A percentile compares a stretch with the other conserved stretches of the same genome.
Evolutionary conservation across 2,888 invertebrate genomes (phyloP).

Genomic region (Argyresthia goedartella): DNA sequence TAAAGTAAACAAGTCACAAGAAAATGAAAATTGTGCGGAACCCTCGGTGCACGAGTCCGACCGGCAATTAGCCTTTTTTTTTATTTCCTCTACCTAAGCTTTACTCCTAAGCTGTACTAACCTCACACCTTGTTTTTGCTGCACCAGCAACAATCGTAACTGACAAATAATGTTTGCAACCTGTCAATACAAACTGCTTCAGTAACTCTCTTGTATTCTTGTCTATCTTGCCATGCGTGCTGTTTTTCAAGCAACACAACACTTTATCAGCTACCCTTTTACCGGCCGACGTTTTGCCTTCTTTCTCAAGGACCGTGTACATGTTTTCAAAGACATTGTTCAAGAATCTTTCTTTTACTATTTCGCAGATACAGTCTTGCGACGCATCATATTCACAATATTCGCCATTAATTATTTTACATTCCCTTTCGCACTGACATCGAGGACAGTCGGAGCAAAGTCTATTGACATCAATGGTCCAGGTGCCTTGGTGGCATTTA

Average conservation of each 20-base stretch:
- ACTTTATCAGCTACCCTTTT: constrained; percentile 41
- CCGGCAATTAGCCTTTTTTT: too few relatives aligned
- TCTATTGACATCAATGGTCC: constrained; percentile 36
- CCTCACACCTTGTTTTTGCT: constrained; percentile 60
- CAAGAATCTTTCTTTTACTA: constrained; percentile 42
- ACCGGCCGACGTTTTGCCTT: constrained; percentile 32
- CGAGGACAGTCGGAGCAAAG: constrained; percentile 49
- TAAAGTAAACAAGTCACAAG: too few relatives aligned
- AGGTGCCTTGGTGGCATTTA: constrained; percentile 37
- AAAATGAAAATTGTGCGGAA: too few relatives aligned
- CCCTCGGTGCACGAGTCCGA: too few relatives aligned
- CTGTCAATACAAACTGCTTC: constrained; percentile 43
- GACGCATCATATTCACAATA: background rate
- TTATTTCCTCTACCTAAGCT: too few relatives aligned
- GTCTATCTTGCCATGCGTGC: constrained; percentile 51
- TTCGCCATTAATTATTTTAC: constrained; percentile 20
- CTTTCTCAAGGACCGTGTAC: constrained; percentile 44
- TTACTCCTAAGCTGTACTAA: constrained; percentile 12
- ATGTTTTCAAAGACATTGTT: constrained; percentile 60
- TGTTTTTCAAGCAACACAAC: constrained; percentile 33
- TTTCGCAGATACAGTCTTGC: constrained; percentile 46
- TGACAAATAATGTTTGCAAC: constrained; percentile 49
- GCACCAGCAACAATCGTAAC: constrained; percentile 57
- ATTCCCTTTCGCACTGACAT: constrained; percentile 35
- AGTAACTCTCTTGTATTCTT: constrained; percentile 32